Evolutionary conservation across 2,113 vertebrate genomes (phyloP).

Genomic region (Xyliphius kryptos): DNA sequence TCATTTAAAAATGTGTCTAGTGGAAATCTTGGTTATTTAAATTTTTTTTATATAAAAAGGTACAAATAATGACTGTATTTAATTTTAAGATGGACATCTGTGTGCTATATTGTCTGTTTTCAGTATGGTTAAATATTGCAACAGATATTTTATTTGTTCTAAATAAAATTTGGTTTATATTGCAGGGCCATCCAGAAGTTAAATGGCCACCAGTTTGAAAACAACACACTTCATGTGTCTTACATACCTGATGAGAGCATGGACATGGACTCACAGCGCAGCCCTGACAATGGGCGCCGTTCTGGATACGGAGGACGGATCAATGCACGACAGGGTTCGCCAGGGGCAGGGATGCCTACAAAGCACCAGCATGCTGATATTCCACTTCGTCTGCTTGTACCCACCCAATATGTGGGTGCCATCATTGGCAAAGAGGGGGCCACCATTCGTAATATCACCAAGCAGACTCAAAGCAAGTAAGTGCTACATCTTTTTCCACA

Average conservation of each 20-base stretch:
- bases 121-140: too few species aligned
- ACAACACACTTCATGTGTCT: slow-evolving; percentile 80
- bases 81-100: too few species aligned
- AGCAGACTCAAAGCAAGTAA: slow-evolving; percentile 95
- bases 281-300: slow-evolving; percentile 77
- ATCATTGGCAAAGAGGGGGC: slow-evolving; percentile 94
- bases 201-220: slow-evolving; percentile 89
- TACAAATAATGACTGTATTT: too few species aligned
- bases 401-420: slow-evolving; percentile 88
- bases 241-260: slow-evolving; percentile 87
- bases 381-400: slow-evolving; percentile 86
- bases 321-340: slow-evolving; percentile 73
- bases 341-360: slow-evolving; percentile 64
- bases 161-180: not conserved
- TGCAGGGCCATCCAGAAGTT: slow-evolving; percentile 88
- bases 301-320: slow-evolving; percentile 70
- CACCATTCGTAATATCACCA: slow-evolving; percentile 93
- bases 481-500: too few species aligned
- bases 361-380: slow-evolving; percentile 86
- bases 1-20: too few species aligned
- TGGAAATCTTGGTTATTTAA: too few species aligned
- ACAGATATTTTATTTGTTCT: not conserved
- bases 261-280: slow-evolving; percentile 60
- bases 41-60: too few species aligned
- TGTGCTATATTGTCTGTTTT: too few species aligned